These are phyloP conservation scores for Philotrypesis tridentata DNA, from an alignment of 1,140 invertebrate species.

Conservation along the genomic window DNA sequence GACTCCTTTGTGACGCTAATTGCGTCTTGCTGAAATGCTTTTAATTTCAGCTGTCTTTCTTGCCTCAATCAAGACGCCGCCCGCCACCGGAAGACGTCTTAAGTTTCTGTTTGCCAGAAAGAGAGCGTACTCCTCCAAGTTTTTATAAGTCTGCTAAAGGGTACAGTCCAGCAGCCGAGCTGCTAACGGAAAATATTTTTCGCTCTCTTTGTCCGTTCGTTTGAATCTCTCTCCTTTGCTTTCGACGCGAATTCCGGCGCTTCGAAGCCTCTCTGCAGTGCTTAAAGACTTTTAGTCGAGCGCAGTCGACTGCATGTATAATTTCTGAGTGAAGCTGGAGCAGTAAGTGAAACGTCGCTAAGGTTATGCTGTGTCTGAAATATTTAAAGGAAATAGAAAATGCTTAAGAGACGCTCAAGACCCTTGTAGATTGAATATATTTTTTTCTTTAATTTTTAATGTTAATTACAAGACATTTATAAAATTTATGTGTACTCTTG, in stretches of 20 bases:
- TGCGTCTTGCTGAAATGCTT: slow-evolving; percentile 48
- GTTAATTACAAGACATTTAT: too few species aligned
- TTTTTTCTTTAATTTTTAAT: too few species aligned
- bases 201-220: neutral
- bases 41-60: slow-evolving; percentile 49
- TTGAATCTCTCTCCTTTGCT: neutral
- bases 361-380: too few species aligned
- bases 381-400: too few species aligned
- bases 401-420: too few species aligned
- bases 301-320: too few species aligned
- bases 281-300: too few species aligned
- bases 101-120: slow-evolving; percentile 17
- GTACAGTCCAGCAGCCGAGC: neutral
- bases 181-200: neutral
- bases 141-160: neutral
- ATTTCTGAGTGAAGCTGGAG: too few species aligned
- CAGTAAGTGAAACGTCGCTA: too few species aligned
- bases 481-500: too few species aligned
- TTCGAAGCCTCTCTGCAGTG: too few species aligned
- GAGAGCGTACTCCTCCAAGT: neutral
- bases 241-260: neutral
- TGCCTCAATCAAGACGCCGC: slow-evolving; percentile 30
- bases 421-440: too few species aligned
- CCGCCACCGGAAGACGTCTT: neutral
- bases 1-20: slow-evolving; percentile 48